Conservation (phyloP, 2,888 invertebrate species). For the Clusia tigrina region DNA sequence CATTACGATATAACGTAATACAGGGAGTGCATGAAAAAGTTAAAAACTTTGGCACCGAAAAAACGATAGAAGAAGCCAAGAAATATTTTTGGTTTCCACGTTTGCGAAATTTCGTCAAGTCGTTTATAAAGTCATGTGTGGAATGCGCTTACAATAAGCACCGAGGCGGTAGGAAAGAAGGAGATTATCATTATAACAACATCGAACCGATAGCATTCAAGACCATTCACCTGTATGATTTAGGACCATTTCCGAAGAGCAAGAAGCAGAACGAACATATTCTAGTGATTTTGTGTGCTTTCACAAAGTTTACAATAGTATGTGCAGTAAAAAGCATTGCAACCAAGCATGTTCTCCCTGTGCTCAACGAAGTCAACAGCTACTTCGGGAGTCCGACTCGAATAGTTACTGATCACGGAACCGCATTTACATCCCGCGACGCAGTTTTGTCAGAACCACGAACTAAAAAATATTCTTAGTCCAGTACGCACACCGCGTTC, state of each 20-base stretch:
- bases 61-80: not conserved
- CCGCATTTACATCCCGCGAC: conserved; percentile 39
- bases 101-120: not conserved
- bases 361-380: conserved; percentile 20
- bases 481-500: conserved; percentile 39
- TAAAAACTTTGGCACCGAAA: too few species aligned
- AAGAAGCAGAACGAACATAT: conserved; percentile 21
- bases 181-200: conserved; percentile 19
- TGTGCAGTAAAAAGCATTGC: conserved; percentile 25
- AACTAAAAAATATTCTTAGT: conserved; percentile 38
- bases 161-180: conserved; percentile 10
- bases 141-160: conserved; percentile 40
- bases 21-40: too few species aligned
- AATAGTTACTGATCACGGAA: conserved; percentile 41
- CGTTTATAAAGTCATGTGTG: not conserved
- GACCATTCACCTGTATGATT: conserved; percentile 24
- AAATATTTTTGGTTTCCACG: not conserved
- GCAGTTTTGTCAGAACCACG: conserved; percentile 31
- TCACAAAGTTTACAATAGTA: conserved; percentile 27
- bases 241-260: conserved; percentile 27
- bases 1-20: too few species aligned
- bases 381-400: conserved; percentile 39
- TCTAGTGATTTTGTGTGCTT: conserved; percentile 24
- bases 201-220: conserved; percentile 16
- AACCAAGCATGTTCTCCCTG: conserved; percentile 21